Conservation (phyloP, 2,888 invertebrate genomes). For the Gerris lacustris region DNA sequence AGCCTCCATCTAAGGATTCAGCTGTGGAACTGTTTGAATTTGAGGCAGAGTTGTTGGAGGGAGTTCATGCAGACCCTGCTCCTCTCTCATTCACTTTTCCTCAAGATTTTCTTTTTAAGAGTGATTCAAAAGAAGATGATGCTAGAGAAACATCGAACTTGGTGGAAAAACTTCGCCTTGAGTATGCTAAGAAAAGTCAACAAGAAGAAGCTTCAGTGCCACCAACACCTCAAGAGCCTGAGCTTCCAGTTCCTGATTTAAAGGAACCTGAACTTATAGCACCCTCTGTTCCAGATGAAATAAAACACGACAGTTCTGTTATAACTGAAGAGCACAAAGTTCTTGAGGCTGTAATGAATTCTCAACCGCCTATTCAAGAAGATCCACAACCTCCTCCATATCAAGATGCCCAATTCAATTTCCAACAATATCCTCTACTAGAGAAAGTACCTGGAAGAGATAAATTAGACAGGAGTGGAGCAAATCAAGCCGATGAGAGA, state of each 20-base stretch:
- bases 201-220: conserved; percentile 8
- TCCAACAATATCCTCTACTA: conserved; percentile 31
- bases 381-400: conserved; percentile 23
- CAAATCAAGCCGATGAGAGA: conserved; percentile 43
- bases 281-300: conserved; percentile 24
- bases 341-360: conserved; percentile 21
- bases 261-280: conserved; percentile 20
- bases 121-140: conserved; percentile 69
- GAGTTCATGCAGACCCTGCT: conserved; percentile 47
- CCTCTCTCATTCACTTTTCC: conserved; percentile 46
- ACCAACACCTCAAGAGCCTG: conserved; percentile 25
- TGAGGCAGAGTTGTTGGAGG: conserved; percentile 47
- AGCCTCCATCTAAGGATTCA: conserved; percentile 44
- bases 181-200: conserved; percentile 35
- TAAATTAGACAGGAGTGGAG: conserved; percentile 31
- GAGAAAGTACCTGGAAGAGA: conserved; percentile 35
- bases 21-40: conserved; percentile 49
- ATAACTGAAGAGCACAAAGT: conserved; percentile 12
- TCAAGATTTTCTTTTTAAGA: conserved; percentile 55
- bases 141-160: conserved; percentile 71
- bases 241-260: conserved; percentile 5
- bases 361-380: conserved; percentile 19
- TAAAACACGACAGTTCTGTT: conserved; percentile 19
- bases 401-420: conserved; percentile 23
- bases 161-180: conserved; percentile 68